Base-by-base conservation (phyloP, 2,888 invertebrate genomes). In the Campoplex capitator region DNA sequence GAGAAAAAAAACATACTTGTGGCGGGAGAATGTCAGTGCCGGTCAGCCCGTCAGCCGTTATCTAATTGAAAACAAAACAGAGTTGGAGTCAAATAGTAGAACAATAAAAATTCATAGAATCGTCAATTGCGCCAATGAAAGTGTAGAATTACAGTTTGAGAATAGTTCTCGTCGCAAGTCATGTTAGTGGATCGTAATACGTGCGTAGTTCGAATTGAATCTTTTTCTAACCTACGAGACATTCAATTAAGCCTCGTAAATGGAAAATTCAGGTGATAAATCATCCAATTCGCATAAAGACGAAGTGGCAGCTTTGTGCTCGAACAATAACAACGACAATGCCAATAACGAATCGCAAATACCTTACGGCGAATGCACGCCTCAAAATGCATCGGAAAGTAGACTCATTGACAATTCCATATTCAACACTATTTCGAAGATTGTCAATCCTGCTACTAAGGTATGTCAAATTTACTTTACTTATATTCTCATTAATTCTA, bases 341-440 rank as follows among this genome's bases (percentile, higher is more conserved):
- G 73, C 8, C 4, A 68, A n/a, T 70, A 77, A 76, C 35, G 83
- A 79, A 48, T 51, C 87, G 18, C 35, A 11, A 58, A 80, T 84
- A 11, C 74, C 70, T 28, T 79, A 82, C 45, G 86, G 78, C 78
- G 87, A 83, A 58, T 79, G 79, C 45, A 87, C 87, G 6, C 87
- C 87, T 1, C 91, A 91, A 78, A 93, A 92, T 70, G 71, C 83
- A 73, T 90, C 91, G 9, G 90, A 90, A 3, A 80, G 81, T 23
- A 91, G 88, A 87, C 91, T 86, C n/a, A 93, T 93, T 23, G 93
- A 94, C 83, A 93, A 94, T 85, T 93, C 94, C 0, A 94, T 94
- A 83, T 94, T 94, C 80, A 94, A 94, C 75, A 94, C 94, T 8
- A 94, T 94, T 67, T 94, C 94, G 3, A 94, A 94, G 88, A 93